Evolutionary conservation across 23 tunicate species (phyloP).

Genomic region (Ciona savignyi): DNA sequence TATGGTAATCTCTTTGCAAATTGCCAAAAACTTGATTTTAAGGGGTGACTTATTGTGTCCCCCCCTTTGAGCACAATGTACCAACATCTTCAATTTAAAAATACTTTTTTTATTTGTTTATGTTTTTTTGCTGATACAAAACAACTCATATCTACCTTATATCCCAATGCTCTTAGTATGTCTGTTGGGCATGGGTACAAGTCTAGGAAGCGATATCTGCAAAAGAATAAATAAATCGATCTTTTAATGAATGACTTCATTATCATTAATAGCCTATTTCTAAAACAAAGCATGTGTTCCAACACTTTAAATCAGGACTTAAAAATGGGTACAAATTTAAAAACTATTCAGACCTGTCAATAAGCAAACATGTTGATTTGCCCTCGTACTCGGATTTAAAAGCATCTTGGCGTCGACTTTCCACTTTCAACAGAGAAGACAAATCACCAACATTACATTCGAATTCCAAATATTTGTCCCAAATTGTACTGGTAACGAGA

Average conservation of each 20-base stretch:
- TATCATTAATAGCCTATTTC: neutral
- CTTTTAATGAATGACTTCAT: neutral
- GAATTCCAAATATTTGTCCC: conserved; percentile 94
- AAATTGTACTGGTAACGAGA: conserved; percentile 40
- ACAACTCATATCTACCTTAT: conserved; percentile 45
- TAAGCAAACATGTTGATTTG: conserved; percentile 74
- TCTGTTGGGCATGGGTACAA: conserved; percentile 81
- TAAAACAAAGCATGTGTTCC: neutral
- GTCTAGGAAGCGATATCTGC: conserved; percentile 86
- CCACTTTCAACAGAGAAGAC: conserved; percentile 84
- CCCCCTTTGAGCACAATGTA: no score
- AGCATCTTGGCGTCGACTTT: conserved; percentile 72
- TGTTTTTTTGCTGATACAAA: no score
- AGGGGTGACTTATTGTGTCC: no score
- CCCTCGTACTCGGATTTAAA: conserved; percentile 79
- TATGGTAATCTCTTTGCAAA: no score
- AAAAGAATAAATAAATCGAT: neutral
- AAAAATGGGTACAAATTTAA: neutral
- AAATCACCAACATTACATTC: conserved; percentile 95
- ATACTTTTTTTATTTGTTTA: no score
- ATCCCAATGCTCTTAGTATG: conserved; percentile 74
- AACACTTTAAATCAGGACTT: neutral
- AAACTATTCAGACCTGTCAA: conserved; percentile 52
- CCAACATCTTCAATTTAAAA: no score
- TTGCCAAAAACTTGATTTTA: no score